Evolutionary conservation across 2,113 vertebrate genomes (phyloP).

Genomic region (Gnathonemus echidnorhynchus): DNA sequence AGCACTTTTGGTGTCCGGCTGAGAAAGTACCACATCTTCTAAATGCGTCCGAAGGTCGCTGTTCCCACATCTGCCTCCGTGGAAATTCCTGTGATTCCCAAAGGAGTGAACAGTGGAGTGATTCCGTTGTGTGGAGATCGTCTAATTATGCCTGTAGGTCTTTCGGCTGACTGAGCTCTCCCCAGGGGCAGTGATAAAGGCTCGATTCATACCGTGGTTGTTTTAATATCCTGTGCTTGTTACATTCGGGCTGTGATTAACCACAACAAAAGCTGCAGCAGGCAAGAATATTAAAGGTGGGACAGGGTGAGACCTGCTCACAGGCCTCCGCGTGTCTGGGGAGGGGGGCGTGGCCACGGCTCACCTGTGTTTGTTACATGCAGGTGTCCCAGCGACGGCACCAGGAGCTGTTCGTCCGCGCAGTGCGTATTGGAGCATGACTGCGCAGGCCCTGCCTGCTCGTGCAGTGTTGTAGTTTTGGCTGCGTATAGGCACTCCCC

Average conservation of each 20-base stretch:
- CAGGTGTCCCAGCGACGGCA: background rate
- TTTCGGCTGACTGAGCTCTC: background rate
- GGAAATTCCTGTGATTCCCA: background rate
- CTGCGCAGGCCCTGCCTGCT: background rate
- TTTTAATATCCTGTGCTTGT: background rate
- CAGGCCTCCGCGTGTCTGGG: background rate
- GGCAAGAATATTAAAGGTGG: background rate
- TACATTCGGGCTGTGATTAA: background rate
- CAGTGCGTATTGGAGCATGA: background rate
- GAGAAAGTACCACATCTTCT: background rate
- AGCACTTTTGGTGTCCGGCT: background rate
- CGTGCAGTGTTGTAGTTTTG: background rate
- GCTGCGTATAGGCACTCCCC: background rate
- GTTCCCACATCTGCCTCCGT: background rate
- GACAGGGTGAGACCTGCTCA: background rate
- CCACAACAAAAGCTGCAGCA: background rate
- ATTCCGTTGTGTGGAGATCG: background rate
- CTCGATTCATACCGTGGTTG: background rate
- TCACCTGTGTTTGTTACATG: background rate
- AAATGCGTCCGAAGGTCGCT: background rate
- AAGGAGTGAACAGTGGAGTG: background rate
- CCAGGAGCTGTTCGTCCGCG: background rate
- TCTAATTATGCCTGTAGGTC: background rate
- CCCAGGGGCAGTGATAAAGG: background rate
- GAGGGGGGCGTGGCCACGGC: background rate